Percentiles rank a stretch among this genome's conserved stretches.
These are phyloP conservation scores for Naja naja DNA, from an alignment of 2,113 vertebrate species.

Conservation along the genomic window DNA sequence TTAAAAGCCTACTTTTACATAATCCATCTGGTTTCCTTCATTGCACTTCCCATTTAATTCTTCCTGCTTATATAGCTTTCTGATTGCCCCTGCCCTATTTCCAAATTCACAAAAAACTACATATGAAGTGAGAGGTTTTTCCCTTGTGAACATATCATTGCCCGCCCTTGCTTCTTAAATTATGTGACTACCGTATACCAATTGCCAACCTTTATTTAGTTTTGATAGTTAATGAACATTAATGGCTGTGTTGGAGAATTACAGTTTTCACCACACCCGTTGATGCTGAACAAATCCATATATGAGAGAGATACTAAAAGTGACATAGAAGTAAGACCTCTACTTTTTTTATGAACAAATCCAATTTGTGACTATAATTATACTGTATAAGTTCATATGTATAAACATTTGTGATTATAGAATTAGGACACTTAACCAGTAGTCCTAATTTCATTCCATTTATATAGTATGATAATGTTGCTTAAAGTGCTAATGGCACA, in stretches of 20 bases:
- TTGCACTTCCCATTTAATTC: neutral
- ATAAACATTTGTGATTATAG: neutral
- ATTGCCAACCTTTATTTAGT: conserved; percentile 3
- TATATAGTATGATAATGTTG: conserved; percentile 16
- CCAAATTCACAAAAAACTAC: neutral
- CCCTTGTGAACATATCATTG: neutral
- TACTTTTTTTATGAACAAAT: conserved; percentile 39
- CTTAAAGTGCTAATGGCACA: conserved; percentile 12
- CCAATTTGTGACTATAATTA: conserved; percentile 7
- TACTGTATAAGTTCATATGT: neutral
- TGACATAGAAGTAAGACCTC: neutral
- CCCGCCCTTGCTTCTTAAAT: neutral
- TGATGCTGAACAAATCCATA: neutral
- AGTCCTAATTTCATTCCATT: neutral
- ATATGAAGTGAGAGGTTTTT: neutral
- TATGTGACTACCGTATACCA: neutral
- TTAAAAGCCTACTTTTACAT: neutral
- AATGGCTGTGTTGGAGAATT: conserved; percentile 5
- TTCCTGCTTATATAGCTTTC: neutral
- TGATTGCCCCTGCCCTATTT: neutral
- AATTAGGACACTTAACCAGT: neutral
- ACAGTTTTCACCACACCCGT: conserved; percentile 50
- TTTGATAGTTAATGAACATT: neutral
- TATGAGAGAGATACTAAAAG: neutral
- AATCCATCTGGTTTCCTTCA: neutral